phyloP scores from a whole-genome alignment of 2,113 vertebrate genomes.

The Gulo gulo region DNA sequence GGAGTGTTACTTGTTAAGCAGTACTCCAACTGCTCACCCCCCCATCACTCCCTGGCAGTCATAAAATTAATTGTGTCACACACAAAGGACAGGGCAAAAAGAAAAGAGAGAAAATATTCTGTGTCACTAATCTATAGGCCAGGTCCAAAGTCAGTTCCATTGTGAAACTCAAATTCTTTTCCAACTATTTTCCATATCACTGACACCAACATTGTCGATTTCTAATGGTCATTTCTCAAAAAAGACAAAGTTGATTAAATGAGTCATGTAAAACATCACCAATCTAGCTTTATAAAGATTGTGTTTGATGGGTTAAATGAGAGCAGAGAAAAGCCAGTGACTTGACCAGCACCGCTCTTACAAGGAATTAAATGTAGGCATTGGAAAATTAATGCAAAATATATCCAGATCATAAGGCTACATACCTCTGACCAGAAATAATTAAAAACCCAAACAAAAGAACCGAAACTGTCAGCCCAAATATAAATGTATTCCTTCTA shows the following conservation, averaged over 20 bases:
- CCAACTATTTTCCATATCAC: conserved; percentile 37
- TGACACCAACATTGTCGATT: not conserved
- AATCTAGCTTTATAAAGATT: conserved; percentile 30
- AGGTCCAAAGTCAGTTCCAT: conserved; percentile 36
- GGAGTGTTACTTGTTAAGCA: not conserved
- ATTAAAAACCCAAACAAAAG: conserved; percentile 44
- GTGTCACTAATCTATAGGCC: conserved; percentile 28
- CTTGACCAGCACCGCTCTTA: conserved; percentile 74
- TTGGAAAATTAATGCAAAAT: conserved; percentile 73
- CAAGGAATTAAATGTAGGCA: conserved; percentile 71
- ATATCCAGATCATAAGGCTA: conserved; percentile 58
- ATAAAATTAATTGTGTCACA: not conserved
- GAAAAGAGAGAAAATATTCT: not conserved
- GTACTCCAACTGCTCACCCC: not conserved
- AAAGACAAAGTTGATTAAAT: conserved; percentile 49
- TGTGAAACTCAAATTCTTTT: conserved; percentile 38
- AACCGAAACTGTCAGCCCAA: conserved; percentile 62
- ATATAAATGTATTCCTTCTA: conserved; percentile 47
- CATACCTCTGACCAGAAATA: conserved; percentile 45
- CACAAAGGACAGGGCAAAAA: not conserved
- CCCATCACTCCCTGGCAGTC: not conserved
- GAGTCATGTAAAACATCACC: conserved; percentile 41
- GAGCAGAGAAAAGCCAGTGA: conserved; percentile 55
- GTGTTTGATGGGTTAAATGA: not conserved
- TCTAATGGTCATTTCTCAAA: conserved; percentile 38